Percentiles rank a stretch among this genome's conserved stretches.
These are phyloP conservation scores for Aphis craccivora DNA, from an alignment of 1,140 invertebrate genomes.

Conservation along the genomic window DNA sequence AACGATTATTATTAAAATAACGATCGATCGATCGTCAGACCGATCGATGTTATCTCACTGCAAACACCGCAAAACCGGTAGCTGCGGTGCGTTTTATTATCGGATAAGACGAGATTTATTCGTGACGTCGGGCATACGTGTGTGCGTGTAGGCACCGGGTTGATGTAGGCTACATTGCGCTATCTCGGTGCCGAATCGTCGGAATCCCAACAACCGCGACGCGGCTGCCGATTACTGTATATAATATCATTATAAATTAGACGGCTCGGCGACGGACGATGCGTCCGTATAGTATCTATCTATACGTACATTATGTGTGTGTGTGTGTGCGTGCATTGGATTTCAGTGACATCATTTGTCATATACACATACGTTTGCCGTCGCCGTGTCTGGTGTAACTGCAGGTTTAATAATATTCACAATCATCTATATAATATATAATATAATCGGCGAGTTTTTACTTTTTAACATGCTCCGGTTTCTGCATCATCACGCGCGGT, in stretches of 20 bases:
- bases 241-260: slow-evolving; percentile 13
- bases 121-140: not conserved
- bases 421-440: not conserved
- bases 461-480: not conserved
- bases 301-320: not conserved
- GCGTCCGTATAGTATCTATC: not conserved
- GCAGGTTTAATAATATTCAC: not conserved
- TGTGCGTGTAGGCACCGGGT: not conserved
- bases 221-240: not conserved
- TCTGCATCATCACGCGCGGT: not conserved
- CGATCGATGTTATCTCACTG: not conserved
- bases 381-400: not conserved
- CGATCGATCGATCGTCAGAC: not conserved
- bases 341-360: not conserved
- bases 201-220: not conserved
- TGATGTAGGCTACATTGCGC: not conserved
- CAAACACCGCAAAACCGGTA: not conserved
- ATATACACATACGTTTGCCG: not conserved
- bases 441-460: not conserved
- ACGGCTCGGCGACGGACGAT: not conserved
- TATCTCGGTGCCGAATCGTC: not conserved
- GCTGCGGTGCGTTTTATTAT: not conserved
- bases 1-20: not conserved
- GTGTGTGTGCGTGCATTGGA: not conserved
- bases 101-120: not conserved